Conservation (phyloP, 2,888 invertebrate species). For the Halocaridina rubra region DNA sequence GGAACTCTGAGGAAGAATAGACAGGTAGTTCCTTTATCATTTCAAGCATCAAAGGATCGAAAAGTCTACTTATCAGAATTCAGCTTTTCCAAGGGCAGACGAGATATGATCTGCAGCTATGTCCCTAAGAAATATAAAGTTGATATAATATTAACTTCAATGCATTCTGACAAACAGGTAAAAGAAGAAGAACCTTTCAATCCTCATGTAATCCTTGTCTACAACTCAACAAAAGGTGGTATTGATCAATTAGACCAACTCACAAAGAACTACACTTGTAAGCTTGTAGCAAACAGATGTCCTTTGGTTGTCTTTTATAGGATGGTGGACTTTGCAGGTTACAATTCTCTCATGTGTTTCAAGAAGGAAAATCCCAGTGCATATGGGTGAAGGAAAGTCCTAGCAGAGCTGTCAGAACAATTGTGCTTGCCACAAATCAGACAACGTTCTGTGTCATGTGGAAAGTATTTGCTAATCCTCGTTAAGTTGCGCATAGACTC, state of each 20-base stretch:
- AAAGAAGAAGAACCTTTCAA: neutral
- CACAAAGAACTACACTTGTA: neutral
- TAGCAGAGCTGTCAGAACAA: neutral
- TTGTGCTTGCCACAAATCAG: neutral
- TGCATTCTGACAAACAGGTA: neutral
- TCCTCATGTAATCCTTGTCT: neutral
- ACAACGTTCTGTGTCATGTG: too few relatives aligned
- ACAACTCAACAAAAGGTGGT: neutral
- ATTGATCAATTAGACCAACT: neutral
- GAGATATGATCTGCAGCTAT: neutral
- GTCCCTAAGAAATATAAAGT: neutral
- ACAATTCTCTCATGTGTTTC: neutral
- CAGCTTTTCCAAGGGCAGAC: neutral
- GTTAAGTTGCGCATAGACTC: too few relatives aligned
- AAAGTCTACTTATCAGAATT: neutral
- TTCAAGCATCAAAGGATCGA: neutral
- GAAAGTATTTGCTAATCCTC: too few relatives aligned
- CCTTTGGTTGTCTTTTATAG: slow-evolving; percentile 15
- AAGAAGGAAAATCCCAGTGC: neutral
- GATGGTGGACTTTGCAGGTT: neutral
- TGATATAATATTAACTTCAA: neutral
- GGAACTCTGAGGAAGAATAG: slow-evolving; percentile 10
- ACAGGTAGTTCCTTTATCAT: neutral
- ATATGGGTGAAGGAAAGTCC: neutral
- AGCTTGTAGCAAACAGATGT: neutral